phyloP scores from a whole-genome alignment of 2,113 vertebrate species.

The Peromyscus leucopus region DNA sequence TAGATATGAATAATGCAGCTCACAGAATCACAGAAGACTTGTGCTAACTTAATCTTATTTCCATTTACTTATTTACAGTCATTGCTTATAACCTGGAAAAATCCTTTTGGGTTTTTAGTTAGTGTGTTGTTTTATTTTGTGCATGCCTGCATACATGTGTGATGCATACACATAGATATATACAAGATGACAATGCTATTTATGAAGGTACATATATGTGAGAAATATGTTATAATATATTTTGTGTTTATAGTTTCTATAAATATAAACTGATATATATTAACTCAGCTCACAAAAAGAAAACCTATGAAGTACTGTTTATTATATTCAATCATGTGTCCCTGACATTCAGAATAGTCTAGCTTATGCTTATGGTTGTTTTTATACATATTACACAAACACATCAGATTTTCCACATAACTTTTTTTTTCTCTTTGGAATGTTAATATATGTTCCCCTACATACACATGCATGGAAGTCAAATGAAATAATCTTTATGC shows the following conservation, averaged over 20 bases:
- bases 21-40: background rate
- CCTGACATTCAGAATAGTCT: background rate
- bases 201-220: background rate
- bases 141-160: background rate
- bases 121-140: background rate
- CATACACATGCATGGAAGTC: fast-evolving
- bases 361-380: background rate
- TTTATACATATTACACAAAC: background rate
- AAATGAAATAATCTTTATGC: background rate
- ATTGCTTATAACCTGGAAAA: background rate
- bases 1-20: background rate
- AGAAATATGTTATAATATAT: background rate
- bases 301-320: background rate
- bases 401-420: background rate
- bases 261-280: too few relatives aligned
- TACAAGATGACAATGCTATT: background rate
- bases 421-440: background rate
- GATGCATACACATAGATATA: background rate
- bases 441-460: background rate
- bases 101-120: background rate
- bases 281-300: background rate
- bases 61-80: background rate
- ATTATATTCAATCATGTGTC: background rate
- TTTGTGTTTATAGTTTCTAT: too few relatives aligned
- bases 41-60: background rate